Evolutionary conservation across 1,140 invertebrate species (phyloP).

Genomic region (Ostrea denselamellosa): DNA sequence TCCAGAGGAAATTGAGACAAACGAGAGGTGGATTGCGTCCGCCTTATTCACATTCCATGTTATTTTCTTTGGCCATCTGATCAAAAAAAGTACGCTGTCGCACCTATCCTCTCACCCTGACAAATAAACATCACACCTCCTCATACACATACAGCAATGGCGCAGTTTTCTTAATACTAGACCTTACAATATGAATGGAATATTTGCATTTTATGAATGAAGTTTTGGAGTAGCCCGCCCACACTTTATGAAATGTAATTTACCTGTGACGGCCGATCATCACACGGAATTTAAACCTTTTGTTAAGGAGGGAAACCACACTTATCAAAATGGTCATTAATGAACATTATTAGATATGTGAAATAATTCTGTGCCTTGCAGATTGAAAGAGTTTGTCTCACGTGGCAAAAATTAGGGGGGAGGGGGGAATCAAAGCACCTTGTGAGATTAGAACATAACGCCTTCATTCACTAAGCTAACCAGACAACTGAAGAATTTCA

Average conservation of each 20-base stretch:
- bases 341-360: too few species aligned
- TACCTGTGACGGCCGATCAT: neutral
- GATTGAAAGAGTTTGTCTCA: too few species aligned
- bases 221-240: constrained; percentile 14
- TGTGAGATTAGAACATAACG: too few species aligned
- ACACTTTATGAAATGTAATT: neutral
- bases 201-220: constrained; percentile 38
- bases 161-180: neutral
- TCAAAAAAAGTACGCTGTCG: neutral
- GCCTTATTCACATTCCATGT: neutral
- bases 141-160: neutral
- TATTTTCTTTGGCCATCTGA: constrained; percentile 27
- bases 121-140: neutral
- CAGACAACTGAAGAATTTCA: too few species aligned
- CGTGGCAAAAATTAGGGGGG: too few species aligned
- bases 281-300: neutral
- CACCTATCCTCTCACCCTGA: neutral
- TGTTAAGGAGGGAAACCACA: neutral
- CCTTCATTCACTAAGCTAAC: too few species aligned
- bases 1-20: constrained; percentile 7
- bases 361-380: too few species aligned
- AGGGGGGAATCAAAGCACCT: too few species aligned
- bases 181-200: neutral
- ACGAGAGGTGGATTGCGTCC: neutral
- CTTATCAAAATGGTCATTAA: too few species aligned